Conservation (phyloP, 2,888 invertebrate genomes). For the Cryptocephalus primarius region DNA sequence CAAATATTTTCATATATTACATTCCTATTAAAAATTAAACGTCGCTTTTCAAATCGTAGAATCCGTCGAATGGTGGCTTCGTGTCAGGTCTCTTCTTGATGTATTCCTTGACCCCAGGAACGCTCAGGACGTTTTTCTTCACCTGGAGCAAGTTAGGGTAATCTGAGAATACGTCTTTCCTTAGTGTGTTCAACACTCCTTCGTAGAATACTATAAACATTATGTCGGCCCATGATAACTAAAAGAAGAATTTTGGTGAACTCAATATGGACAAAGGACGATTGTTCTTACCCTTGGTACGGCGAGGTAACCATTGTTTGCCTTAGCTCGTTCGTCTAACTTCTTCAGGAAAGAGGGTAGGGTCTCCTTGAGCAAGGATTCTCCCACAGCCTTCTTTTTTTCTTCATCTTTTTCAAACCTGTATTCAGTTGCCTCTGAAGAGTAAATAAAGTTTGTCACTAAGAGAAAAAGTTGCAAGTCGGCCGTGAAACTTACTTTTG, state of each 20-base stretch:
- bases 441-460: background rate
- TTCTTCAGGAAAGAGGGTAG: conserved; percentile 1
- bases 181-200: background rate
- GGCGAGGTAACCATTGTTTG: conserved; percentile 8
- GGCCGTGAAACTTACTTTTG: conserved; percentile 35
- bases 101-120: conserved; percentile 54
- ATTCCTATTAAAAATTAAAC: background rate
- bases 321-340: conserved; percentile 3
- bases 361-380: conserved; percentile 1
- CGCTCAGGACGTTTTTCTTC: conserved; percentile 42
- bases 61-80: too few species aligned
- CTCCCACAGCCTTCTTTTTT: conserved; percentile 1
- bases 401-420: conserved; percentile 3
- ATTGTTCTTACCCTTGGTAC: conserved; percentile 3
- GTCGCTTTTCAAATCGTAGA: background rate
- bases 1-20: too few species aligned
- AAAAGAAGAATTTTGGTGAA: background rate
- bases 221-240: conserved; percentile 9
- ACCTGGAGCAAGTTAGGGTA: conserved; percentile 47
- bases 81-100: conserved; percentile 46
- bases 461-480: too few species aligned
- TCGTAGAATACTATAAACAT: conserved; percentile 5
- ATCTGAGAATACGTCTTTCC: conserved; percentile 33
- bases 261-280: background rate
- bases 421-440: conserved; percentile 2